Conservation (phyloP, 2,888 invertebrate genomes). For the Epinotia demarniana region DNA sequence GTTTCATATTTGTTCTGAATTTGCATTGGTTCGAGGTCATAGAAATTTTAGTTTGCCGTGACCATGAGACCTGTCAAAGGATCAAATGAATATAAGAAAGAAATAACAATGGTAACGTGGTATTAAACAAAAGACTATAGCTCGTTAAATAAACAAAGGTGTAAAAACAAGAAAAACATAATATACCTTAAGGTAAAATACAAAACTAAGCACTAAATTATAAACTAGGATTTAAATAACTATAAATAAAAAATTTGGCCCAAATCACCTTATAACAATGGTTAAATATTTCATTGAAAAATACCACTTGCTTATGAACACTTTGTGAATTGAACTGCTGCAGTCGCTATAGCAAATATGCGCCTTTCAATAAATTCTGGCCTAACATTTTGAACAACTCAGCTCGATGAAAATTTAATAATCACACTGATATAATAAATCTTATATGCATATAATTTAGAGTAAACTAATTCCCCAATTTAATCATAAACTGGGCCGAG, state of each 20-base stretch:
- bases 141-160: too few relatives aligned
- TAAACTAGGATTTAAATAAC: too few relatives aligned
- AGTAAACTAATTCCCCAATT: slow-evolving; percentile 22
- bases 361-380: background rate
- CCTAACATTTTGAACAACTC: background rate
- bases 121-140: too few relatives aligned
- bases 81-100: background rate
- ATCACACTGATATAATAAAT: background rate
- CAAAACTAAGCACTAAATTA: too few relatives aligned
- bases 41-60: slow-evolving; percentile 16
- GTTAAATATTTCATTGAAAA: too few relatives aligned
- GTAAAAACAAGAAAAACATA: too few relatives aligned
- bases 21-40: slow-evolving; percentile 7
- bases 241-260: too few relatives aligned
- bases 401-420: background rate
- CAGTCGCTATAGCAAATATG: background rate
- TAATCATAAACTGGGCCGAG: slow-evolving; percentile 7
- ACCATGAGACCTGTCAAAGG: background rate
- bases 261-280: too few relatives aligned
- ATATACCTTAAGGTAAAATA: too few relatives aligned
- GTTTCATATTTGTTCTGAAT: slow-evolving; percentile 33
- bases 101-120: background rate
- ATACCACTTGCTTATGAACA: background rate
- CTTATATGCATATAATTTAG: background rate
- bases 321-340: too few relatives aligned